A percentile compares a stretch with the other conserved stretches of the same genome.
phyloP scores from a whole-genome alignment of 2,797 vertebrate genomes.

The Gephyroberyx darwinii region DNA sequence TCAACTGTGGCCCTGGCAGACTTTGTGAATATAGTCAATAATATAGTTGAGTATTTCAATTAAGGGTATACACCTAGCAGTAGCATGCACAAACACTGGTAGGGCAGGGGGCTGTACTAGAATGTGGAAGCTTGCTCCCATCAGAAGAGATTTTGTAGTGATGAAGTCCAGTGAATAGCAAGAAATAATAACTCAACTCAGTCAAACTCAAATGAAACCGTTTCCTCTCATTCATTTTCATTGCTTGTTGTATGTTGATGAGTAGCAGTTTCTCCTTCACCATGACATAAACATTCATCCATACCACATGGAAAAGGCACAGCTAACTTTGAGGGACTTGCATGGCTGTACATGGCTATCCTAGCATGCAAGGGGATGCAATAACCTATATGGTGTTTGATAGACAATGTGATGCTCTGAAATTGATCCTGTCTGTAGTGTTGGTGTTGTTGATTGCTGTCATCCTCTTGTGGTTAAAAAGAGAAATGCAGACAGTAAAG shows the following conservation, averaged over 20 bases:
- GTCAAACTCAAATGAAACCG: background rate
- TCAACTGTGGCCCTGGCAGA: too few species aligned
- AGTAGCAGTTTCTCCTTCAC: background rate
- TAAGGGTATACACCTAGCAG: too few species aligned
- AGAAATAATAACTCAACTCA: background rate
- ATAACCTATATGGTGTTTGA: background rate
- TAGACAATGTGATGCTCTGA: constrained; percentile 8
- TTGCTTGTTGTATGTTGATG: background rate
- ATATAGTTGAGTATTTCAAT: too few species aligned
- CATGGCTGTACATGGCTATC: background rate
- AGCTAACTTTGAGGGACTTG: background rate
- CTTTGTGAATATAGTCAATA: too few species aligned
- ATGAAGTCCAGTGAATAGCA: background rate
- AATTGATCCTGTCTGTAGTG: background rate
- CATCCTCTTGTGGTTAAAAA: constrained; percentile 74
- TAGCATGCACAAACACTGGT: too few species aligned
- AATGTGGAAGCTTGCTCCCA: background rate
- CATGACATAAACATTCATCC: background rate
- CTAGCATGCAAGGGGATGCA: too few species aligned
- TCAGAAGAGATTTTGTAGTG: too few species aligned
- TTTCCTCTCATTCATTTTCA: background rate
- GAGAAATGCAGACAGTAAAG: constrained; percentile 54
- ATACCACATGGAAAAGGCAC: too few species aligned
- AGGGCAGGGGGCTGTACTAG: too few species aligned
- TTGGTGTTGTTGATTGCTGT: constrained; percentile 49